Evolutionary conservation across 2,797 vertebrate genomes (phyloP).

Genomic region (Molossus alvarezi): DNA sequence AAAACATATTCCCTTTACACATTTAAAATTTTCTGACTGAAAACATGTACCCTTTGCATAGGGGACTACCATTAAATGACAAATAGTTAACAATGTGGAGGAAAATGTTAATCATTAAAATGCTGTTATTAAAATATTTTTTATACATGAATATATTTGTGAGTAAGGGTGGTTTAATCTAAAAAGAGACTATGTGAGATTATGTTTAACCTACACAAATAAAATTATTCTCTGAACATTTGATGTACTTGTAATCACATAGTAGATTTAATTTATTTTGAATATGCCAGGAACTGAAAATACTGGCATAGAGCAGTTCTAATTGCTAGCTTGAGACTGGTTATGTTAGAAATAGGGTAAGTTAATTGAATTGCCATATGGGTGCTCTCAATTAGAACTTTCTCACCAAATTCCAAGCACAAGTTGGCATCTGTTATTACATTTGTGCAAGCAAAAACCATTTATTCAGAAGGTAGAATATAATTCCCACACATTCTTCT

Average conservation of each 20-base stretch:
- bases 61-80: slow-evolving; percentile 40
- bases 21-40: slow-evolving; percentile 58
- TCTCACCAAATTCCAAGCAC: slow-evolving; percentile 49
- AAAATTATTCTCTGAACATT: slow-evolving; percentile 45
- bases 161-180: background rate
- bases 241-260: slow-evolving; percentile 6
- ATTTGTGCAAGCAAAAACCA: slow-evolving; percentile 62
- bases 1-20: slow-evolving; percentile 5
- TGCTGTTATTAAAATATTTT: slow-evolving; percentile 5
- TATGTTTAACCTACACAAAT: background rate
- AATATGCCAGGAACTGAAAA: slow-evolving; percentile 59
- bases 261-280: slow-evolving; percentile 61
- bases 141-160: background rate
- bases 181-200: background rate
- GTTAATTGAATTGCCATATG: slow-evolving; percentile 70
- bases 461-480: slow-evolving; percentile 53
- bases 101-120: background rate
- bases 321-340: slow-evolving; percentile 59
- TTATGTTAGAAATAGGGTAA: slow-evolving; percentile 56
- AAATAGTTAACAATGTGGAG: background rate
- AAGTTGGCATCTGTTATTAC: slow-evolving; percentile 69
- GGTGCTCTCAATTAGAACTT: slow-evolving; percentile 64
- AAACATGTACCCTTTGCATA: background rate
- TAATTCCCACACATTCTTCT: slow-evolving; percentile 13
- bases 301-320: slow-evolving; percentile 6